Evolutionary conservation across 2,888 invertebrate genomes (phyloP).

Genomic region (Sinohyriopsis cumingii): DNA sequence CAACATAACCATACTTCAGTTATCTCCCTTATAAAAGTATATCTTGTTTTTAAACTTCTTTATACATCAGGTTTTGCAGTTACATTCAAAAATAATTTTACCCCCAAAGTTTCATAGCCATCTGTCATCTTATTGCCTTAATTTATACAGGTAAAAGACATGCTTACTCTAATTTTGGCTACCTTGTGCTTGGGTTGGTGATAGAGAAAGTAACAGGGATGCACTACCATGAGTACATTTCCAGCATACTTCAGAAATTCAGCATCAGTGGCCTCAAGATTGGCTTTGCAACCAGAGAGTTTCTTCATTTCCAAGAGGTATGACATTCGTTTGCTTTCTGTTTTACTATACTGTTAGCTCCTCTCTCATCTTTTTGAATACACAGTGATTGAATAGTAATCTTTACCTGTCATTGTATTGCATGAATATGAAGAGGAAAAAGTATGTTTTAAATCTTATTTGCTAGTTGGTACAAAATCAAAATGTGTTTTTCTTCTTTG

Average conservation of each 20-base stretch:
- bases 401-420: background rate
- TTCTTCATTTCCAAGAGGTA: slow-evolving; percentile 49
- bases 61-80: background rate
- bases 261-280: slow-evolving; percentile 49
- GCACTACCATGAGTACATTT: slow-evolving; percentile 51
- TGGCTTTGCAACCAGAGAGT: slow-evolving; percentile 35
- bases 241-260: slow-evolving; percentile 31
- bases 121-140: background rate
- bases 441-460: too few relatives aligned
- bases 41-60: background rate
- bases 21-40: background rate
- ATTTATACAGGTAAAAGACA: slow-evolving; percentile 58
- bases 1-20: background rate
- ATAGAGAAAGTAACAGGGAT: slow-evolving; percentile 52
- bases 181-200: slow-evolving; percentile 62
- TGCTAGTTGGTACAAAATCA: too few relatives aligned
- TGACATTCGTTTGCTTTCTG: background rate
- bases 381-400: background rate
- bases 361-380: too few relatives aligned
- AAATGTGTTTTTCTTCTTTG: too few relatives aligned
- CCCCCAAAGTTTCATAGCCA: background rate
- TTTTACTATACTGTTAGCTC: too few relatives aligned
- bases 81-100: too few relatives aligned
- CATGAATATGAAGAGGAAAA: too few relatives aligned
- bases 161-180: slow-evolving; percentile 67